These are phyloP conservation scores for Prionace glauca DNA, from an alignment of 2,797 vertebrate species.

Conservation along the genomic window DNA sequence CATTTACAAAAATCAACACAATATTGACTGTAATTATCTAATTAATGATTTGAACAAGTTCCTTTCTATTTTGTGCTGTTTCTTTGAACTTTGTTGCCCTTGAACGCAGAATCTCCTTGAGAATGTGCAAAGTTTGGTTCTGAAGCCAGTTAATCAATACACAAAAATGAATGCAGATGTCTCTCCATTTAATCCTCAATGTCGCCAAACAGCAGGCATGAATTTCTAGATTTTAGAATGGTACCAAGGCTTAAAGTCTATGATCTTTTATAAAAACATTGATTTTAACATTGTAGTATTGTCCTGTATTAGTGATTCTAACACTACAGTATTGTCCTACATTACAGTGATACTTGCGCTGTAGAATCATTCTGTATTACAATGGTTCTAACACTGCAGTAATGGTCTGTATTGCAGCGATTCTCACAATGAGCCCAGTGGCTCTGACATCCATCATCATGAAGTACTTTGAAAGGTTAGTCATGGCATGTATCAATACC, in stretches of 20 bases:
- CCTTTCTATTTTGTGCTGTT: neutral
- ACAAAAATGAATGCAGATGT: conserved; percentile 15
- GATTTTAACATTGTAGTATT: neutral
- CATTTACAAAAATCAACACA: neutral
- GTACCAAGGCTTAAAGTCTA: neutral
- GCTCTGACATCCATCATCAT: no score
- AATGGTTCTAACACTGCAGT: neutral
- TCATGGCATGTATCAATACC: no score
- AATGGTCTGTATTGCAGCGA: neutral
- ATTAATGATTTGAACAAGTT: neutral
- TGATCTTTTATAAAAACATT: neutral
- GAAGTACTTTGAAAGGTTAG: no score
- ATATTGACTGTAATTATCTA: neutral
- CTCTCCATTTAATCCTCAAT: neutral
- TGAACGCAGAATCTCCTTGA: neutral
- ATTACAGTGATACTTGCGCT: neutral
- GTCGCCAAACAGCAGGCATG: neutral
- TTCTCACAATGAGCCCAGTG: neutral
- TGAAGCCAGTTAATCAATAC: neutral
- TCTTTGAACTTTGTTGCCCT: neutral
- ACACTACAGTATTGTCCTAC: neutral
- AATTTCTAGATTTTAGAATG: neutral
- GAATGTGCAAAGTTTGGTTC: neutral
- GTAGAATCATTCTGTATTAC: neutral
- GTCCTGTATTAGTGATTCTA: neutral